phyloP scores from a whole-genome alignment of 2,113 vertebrate species.

The Natator depressus region DNA sequence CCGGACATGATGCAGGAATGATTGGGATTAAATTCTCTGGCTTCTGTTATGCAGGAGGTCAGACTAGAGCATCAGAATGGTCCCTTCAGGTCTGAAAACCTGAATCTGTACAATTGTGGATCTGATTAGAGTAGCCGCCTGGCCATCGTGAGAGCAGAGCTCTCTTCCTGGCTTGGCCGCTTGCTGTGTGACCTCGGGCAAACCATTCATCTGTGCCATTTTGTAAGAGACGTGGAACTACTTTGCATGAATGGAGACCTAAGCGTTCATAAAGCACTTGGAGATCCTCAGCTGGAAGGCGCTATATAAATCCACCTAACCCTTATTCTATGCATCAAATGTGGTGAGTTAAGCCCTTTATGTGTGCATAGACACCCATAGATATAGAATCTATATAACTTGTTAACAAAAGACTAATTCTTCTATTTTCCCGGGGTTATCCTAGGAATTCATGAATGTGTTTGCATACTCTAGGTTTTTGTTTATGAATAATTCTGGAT shows the following conservation, averaged over 20 bases:
- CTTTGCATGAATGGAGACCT: neutral
- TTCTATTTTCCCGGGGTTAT: slow-evolving; percentile 58
- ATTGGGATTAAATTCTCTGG: neutral
- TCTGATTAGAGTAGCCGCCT: neutral
- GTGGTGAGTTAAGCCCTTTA: neutral
- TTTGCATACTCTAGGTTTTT: slow-evolving; percentile 70
- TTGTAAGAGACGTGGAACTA: rapidly evolving
- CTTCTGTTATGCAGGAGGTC: neutral
- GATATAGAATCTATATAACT: slow-evolving; percentile 5
- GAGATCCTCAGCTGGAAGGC: neutral
- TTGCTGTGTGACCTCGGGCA: neutral
- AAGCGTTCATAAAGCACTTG: neutral
- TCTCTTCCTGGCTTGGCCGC: neutral
- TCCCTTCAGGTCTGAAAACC: neutral
- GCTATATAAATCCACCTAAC: rapidly evolving
- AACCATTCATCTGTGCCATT: neutral
- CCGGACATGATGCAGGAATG: neutral
- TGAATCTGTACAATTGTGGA: neutral
- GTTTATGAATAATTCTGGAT: slow-evolving; percentile 69
- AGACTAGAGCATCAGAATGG: neutral
- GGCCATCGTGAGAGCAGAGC: neutral
- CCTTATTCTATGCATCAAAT: rapidly evolving
- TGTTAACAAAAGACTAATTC: slow-evolving; percentile 68
- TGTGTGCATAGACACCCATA: neutral
- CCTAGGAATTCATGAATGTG: slow-evolving; percentile 59